Conservation (phyloP, 2,113 vertebrate species). For the Pygoscelis antarcticus region DNA sequence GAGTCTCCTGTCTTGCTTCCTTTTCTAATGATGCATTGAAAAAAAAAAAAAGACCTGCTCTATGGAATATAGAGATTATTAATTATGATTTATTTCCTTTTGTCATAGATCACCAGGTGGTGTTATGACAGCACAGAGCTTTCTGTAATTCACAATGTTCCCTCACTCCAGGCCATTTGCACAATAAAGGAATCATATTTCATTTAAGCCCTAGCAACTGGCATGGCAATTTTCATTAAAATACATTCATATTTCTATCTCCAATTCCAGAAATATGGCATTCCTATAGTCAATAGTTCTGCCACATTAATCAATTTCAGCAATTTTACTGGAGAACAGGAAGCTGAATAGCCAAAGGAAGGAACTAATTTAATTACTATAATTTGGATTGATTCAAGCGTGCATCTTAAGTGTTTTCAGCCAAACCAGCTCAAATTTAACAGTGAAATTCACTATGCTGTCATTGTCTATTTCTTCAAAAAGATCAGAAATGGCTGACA, state of each 20-base stretch:
- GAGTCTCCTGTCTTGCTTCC: background rate
- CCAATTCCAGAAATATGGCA: background rate
- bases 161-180: background rate
- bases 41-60: background rate
- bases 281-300: background rate
- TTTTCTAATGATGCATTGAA: background rate
- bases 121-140: background rate
- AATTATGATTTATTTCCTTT: conserved; percentile 9
- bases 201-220: background rate
- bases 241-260: background rate
- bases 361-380: background rate
- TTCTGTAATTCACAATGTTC: background rate
- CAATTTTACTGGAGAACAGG: background rate
- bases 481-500: background rate
- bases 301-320: background rate
- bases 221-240: background rate
- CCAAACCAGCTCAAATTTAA: background rate
- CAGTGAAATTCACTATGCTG: background rate
- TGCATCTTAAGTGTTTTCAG: background rate
- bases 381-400: background rate
- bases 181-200: background rate
- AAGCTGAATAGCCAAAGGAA: background rate
- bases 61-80: background rate
- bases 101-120: background rate
- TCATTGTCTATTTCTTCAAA: background rate